A percentile compares a stretch with the other conserved stretches of the same genome.
Evolutionary conservation across 2,888 invertebrate species (phyloP).

Genomic region (Oxytorus armatus): DNA sequence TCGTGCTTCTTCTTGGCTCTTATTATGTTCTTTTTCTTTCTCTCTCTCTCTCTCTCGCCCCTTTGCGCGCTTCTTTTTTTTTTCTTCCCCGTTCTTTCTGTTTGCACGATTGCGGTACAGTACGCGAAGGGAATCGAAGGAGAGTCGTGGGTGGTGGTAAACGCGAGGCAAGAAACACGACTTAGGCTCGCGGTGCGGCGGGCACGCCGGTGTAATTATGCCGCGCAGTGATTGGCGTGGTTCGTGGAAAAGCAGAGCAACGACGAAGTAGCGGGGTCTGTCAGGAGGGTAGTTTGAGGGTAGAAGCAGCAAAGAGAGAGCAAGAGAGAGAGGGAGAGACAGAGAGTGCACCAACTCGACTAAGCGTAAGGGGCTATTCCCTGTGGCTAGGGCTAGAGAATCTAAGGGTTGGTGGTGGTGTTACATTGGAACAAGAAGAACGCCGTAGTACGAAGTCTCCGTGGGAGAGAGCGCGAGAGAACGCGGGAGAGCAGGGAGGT

Average conservation of each 20-base stretch:
- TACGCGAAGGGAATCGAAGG: constrained; percentile 64
- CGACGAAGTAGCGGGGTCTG: constrained; percentile 49
- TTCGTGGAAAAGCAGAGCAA: constrained; percentile 81
- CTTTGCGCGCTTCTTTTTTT: constrained; percentile 30
- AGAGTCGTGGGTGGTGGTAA: constrained; percentile 43
- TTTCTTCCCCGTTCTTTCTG: constrained; percentile 54
- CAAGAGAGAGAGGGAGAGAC: constrained; percentile 44
- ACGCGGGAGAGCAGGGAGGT: constrained; percentile 73
- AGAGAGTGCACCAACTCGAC: constrained; percentile 36
- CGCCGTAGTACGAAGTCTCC: constrained; percentile 58
- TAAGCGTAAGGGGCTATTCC: constrained; percentile 66
- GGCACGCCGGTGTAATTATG: constrained; percentile 82
- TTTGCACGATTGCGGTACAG: constrained; percentile 74
- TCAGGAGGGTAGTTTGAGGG: constrained; percentile 65
- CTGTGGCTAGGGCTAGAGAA: constrained; percentile 67
- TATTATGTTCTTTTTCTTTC: constrained; percentile 31
- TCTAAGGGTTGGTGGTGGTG: constrained; percentile 63
- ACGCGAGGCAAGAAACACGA: constrained; percentile 77
- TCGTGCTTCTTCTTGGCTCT: constrained; percentile 55
- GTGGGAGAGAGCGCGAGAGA: constrained; percentile 56
- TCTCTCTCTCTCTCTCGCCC: constrained; percentile 32
- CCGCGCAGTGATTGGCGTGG: constrained; percentile 84
- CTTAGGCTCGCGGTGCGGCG: constrained; percentile 77
- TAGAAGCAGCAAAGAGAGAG: constrained; percentile 54
- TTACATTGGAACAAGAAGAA: constrained; percentile 66